phyloP scores from a whole-genome alignment of 2,113 vertebrate genomes.

The Barbus barbus region DNA sequence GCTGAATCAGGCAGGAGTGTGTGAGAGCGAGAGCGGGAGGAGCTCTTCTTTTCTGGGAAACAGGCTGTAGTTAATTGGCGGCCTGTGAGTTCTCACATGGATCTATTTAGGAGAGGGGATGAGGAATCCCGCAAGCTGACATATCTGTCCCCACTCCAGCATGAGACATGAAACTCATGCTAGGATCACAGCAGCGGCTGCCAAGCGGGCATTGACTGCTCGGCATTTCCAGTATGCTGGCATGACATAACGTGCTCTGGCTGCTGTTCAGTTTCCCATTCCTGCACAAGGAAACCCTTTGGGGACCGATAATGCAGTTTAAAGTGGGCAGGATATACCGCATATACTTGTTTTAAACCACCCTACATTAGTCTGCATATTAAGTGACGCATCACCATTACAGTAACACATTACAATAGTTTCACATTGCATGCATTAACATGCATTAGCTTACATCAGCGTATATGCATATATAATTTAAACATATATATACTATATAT shows the following conservation, averaged over 20 bases:
- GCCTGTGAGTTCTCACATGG: constrained; percentile 16
- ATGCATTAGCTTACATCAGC: too few relatives aligned
- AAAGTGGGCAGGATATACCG: constrained; percentile 2
- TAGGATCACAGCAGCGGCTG: not conserved
- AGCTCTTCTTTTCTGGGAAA: constrained; percentile 30
- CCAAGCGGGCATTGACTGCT: not conserved
- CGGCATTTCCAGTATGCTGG: constrained; percentile 16
- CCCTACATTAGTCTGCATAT: not conserved
- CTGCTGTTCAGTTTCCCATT: not conserved
- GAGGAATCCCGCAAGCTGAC: constrained; percentile 25
- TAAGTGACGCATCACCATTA: not conserved
- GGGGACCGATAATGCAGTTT: not conserved
- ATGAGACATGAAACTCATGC: not conserved
- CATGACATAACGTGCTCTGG: too few relatives aligned
- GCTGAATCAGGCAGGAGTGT: not conserved
- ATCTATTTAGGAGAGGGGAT: not conserved
- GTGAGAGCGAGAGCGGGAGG: not conserved
- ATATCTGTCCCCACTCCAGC: constrained; percentile 3
- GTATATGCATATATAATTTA: too few relatives aligned
- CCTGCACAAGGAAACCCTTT: not conserved
- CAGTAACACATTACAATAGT: too few relatives aligned
- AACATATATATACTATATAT: too few relatives aligned
- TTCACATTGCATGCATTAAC: too few relatives aligned
- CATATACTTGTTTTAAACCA: not conserved
- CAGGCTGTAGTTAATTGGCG: constrained; percentile 8